Evolutionary conservation across 2,888 invertebrate genomes (phyloP), one percentile per base, ranked within the genome.

Genomic region (Tanytarsus gracilentus): DNA sequence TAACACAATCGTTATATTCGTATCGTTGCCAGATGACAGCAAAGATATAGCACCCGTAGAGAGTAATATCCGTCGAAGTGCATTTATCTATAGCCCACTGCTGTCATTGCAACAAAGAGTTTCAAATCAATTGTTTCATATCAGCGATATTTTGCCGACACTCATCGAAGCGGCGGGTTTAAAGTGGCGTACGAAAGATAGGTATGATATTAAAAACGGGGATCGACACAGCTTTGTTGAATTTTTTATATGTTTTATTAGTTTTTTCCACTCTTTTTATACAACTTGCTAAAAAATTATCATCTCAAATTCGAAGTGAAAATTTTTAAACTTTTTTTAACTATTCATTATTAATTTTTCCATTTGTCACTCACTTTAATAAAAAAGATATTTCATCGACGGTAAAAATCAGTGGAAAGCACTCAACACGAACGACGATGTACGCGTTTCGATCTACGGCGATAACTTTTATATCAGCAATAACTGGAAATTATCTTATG

Each of bases 81-180:
- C 55, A 14, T 55, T 55, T n/a, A 39, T 55, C 21, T 55, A 40
- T 21, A 55, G 55, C 21, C 40, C 33, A 3, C 18, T 39, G 11
- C 18, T 55, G 26, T 33, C 9, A 9, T 11, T 40, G n/a, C 40
- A 18, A n/a, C 55, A 55, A 27, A 23, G 40, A 5, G 40, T 55
- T 9, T 55, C 55, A 8, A 55, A 39, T 55, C 40, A 55, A 55
- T 33, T 55, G 16, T 9, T 55, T 55, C 55, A 55, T 26, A 26
- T 55, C 9, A 39, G 16, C 18, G 55, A 55, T 55, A 33, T 55
- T 8, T 26, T 55, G 4, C 55, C 55, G 6, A 55, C 55, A 14
- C 55, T 55, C 14, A 40, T 55, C 55, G 18, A 55, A 40, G 55
- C 55, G 4, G 9, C 55, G 7, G n/a, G 18, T 18, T 21, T 55